These are phyloP conservation scores for Amblyjoppa proteus DNA, from an alignment of 2,888 invertebrate species.

Conservation along the genomic window DNA sequence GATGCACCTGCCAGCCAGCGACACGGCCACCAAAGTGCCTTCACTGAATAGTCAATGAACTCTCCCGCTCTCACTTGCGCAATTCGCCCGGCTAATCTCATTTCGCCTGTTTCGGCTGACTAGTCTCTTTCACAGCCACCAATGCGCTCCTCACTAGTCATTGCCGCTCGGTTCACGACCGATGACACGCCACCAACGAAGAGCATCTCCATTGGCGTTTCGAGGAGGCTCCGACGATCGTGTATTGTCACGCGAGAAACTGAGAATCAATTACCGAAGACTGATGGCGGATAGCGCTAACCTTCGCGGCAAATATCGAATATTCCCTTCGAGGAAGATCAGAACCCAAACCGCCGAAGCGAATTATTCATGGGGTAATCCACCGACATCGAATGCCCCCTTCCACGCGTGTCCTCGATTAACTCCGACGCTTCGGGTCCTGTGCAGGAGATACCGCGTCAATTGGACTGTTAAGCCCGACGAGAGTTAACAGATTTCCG, in stretches of 20 bases:
- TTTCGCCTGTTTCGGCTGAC: constrained; percentile 66
- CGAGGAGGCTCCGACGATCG: background rate
- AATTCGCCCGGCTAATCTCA: constrained; percentile 76
- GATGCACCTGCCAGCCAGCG: constrained; percentile 49
- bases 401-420: background rate
- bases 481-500: constrained; percentile 12
- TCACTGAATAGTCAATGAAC: constrained; percentile 77
- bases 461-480: background rate
- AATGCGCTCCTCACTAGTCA: constrained; percentile 14
- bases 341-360: background rate
- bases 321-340: background rate
- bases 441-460: background rate
- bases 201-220: background rate
- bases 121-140: constrained; percentile 21
- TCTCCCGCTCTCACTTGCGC: constrained; percentile 31
- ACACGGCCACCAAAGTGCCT: constrained; percentile 48
- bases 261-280: constrained; percentile 14
- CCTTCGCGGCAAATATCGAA: background rate
- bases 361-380: constrained; percentile 36
- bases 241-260: background rate
- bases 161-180: background rate
- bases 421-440: background rate
- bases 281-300: background rate
- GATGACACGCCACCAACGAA: background rate
- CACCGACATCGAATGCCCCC: background rate